phyloP scores from a whole-genome alignment of 1,140 invertebrate species.

The Myzus persicae region DNA sequence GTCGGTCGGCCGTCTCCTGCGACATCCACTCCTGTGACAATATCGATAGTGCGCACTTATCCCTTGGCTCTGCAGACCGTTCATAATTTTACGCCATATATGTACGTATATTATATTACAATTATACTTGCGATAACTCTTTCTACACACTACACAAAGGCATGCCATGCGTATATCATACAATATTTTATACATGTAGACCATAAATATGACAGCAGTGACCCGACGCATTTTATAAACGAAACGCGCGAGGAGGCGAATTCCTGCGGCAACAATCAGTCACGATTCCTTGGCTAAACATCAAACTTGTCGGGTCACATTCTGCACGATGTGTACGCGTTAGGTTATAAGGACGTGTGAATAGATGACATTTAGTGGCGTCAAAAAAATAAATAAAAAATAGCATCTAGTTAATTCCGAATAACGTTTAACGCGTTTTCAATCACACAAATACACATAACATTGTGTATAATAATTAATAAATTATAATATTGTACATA shows the following conservation, averaged over 20 bases:
- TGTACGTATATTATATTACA: not conserved
- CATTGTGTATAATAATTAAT: not conserved
- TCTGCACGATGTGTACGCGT: not conserved
- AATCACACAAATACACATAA: not conserved
- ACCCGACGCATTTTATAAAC: not conserved
- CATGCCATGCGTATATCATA: not conserved
- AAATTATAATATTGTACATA: too few species aligned
- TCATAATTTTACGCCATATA: not conserved
- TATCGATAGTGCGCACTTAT: not conserved
- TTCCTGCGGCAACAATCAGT: not conserved
- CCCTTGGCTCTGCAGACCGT: not conserved
- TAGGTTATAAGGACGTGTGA: not conserved
- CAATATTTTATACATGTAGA: not conserved
- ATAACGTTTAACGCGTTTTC: not conserved
- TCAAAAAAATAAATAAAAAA: not conserved
- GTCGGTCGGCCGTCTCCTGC: not conserved
- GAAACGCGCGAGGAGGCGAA: not conserved
- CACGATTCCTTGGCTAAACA: conserved; percentile 38
- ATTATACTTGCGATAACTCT: conserved; percentile 5
- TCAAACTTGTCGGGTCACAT: conserved; percentile 10
- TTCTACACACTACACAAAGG: not conserved
- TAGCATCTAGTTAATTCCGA: not conserved
- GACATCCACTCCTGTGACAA: not conserved
- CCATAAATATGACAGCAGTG: not conserved
- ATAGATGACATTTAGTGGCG: not conserved